Base-by-base conservation (phyloP, 2,797 vertebrate genomes). In the Rhinophrynus dorsalis region DNA sequence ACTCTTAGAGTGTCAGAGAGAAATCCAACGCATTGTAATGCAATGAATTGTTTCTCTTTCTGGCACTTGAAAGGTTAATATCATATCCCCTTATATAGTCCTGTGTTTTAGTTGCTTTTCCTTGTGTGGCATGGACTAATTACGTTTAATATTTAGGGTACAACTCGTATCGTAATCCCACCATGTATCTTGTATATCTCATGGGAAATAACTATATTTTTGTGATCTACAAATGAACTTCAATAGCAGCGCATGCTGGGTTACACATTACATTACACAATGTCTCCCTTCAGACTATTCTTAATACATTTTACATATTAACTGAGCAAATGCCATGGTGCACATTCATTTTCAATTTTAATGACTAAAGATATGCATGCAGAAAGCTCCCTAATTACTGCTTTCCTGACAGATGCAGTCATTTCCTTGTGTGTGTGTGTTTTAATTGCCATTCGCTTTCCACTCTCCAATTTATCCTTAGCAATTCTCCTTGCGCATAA, bases 341-440 rank as follows among this genome's bases (percentile, higher is more conserved):
- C 73, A 69, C 73, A 44, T 82, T 80, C 72, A 59, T 80, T 84
- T 81, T 83, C 76, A 45, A 76, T 83, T 83, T 84, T 89, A 87
- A 85, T 76, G 58, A 85, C 82, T 82, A 83, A 85, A 85, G 84
- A 86, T 84, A 79, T 66, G 85, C 81, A 87, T 76, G 84, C 84
- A 83, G 84, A 88, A 87, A 82, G 84, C 83, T 84, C 85, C 86
- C 89, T 90, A 90, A 90, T 89, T 88, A 90, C 82, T 74, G 83
- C 84, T 85, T 88, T 83, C 82, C 79, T 86, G 83, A 85, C 85
- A 85, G 85, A 86, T 78, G 27, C 80, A 84, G 84, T 78, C 86
- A 81, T 87, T 86, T 84, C 81, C 86, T 82, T 80, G 85, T 55
- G 82, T 79, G 54, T 56, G 59, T 64, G 69, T 65, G 54, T 88